These are phyloP conservation scores for Sturnira hondurensis DNA, from an alignment of 2,113 vertebrate genomes.

Conservation along the genomic window DNA sequence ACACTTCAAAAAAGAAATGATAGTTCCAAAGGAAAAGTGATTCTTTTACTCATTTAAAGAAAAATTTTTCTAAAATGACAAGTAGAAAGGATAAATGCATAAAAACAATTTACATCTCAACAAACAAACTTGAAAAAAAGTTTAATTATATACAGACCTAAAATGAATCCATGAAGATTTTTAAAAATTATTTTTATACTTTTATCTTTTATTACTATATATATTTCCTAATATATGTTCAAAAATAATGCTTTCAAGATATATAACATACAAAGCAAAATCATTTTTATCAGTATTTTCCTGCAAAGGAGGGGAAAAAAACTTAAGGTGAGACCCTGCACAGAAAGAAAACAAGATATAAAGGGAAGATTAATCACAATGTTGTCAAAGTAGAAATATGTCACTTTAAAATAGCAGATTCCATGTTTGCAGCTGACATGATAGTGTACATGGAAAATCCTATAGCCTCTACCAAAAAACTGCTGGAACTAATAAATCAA, in stretches of 20 bases:
- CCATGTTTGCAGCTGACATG: too few relatives aligned
- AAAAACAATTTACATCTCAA: not conserved
- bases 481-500: too few relatives aligned
- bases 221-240: slow-evolving; percentile 5
- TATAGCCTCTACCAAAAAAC: too few relatives aligned
- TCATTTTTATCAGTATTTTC: not conserved
- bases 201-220: not conserved
- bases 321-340: not conserved
- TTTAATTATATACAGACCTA: slow-evolving; percentile 1
- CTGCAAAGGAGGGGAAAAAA: not conserved
- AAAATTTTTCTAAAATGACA: slow-evolving; percentile 27
- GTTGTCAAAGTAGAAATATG: not conserved
- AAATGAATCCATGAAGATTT: slow-evolving; percentile 20
- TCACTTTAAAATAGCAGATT: not conserved
- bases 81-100: slow-evolving; percentile 22
- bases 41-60: not conserved
- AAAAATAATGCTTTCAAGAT: slow-evolving; percentile 17
- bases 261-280: not conserved
- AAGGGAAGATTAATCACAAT: not conserved
- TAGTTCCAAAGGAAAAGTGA: slow-evolving; percentile 42
- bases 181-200: not conserved
- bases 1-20: not conserved
- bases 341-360: not conserved
- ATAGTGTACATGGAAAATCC: too few relatives aligned
- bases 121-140: not conserved